A percentile compares a stretch with the other conserved stretches of the same genome.
phyloP scores from a whole-genome alignment of 2,888 invertebrate species.

The Thymelicus acteon region DNA sequence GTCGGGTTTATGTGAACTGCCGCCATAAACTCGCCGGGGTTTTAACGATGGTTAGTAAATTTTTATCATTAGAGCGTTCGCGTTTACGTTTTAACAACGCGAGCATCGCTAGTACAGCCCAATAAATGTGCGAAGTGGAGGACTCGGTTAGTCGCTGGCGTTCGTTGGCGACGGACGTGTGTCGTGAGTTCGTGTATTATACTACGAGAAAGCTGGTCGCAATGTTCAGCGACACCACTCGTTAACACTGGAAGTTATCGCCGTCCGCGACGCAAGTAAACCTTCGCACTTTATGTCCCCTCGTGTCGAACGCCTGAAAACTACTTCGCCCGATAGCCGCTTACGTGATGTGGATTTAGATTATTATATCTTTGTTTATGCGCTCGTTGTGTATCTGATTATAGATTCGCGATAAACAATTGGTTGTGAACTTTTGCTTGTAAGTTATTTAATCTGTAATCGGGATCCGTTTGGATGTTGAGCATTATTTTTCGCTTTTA shows the following conservation, averaged over 20 bases:
- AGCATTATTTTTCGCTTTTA: neutral
- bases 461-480: neutral
- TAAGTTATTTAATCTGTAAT: neutral
- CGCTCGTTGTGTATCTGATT: conserved; percentile 18
- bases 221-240: conserved; percentile 40
- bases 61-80: conserved; percentile 73
- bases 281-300: conserved; percentile 58
- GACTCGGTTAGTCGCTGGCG: conserved; percentile 46
- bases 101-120: conserved; percentile 47
- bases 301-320: conserved; percentile 49
- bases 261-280: conserved; percentile 52
- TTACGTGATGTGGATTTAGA: conserved; percentile 40
- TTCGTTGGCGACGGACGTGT: conserved; percentile 45
- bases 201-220: too few relatives aligned
- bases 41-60: conserved; percentile 79
- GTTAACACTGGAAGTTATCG: conserved; percentile 66
- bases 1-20: conserved; percentile 70
- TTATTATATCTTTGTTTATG: conserved; percentile 35
- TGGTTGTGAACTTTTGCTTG: neutral
- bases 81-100: conserved; percentile 42
- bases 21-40: conserved; percentile 69
- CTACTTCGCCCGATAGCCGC: conserved; percentile 32
- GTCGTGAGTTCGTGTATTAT: conserved; percentile 17
- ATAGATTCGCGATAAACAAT: neutral
- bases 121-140: conserved; percentile 43